Percentiles rank a stretch among this genome's conserved stretches.
Evolutionary conservation across 2,888 invertebrate genomes (phyloP).

Genomic region (Plagodis dolabraria): DNA sequence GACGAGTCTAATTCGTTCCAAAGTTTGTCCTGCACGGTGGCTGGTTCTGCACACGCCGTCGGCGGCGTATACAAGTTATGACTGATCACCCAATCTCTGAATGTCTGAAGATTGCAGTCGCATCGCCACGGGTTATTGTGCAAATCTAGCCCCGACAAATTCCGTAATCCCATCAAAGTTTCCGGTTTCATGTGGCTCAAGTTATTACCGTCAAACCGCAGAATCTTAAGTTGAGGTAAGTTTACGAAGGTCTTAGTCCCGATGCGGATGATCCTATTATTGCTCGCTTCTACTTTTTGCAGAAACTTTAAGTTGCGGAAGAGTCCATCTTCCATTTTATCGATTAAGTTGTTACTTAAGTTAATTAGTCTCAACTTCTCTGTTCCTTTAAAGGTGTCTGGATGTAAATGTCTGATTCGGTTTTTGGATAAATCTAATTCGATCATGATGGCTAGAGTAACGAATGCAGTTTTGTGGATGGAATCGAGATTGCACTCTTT

Average conservation of each 20-base stretch:
- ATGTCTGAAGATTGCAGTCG: slow-evolving; percentile 92
- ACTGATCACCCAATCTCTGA: slow-evolving; percentile 90
- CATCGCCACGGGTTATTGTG: slow-evolving; percentile 95
- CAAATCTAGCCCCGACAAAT: slow-evolving; percentile 90
- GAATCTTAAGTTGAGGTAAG: slow-evolving; percentile 87
- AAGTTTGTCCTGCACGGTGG: slow-evolving; percentile 86
- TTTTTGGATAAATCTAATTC: slow-evolving; percentile 93
- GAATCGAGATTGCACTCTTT: slow-evolving; percentile 89
- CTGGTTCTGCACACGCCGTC: slow-evolving; percentile 90
- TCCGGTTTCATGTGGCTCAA: slow-evolving; percentile 88
- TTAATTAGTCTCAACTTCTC: slow-evolving; percentile 89
- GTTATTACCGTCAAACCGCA: slow-evolving; percentile 91
- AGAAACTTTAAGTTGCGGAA: slow-evolving; percentile 91
- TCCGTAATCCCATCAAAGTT: slow-evolving; percentile 87
- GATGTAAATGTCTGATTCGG: slow-evolving; percentile 86
- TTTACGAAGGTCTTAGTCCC: slow-evolving; percentile 89
- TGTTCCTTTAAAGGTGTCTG: slow-evolving; percentile 89
- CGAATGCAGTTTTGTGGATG: slow-evolving; percentile 90
- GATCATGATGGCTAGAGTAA: slow-evolving; percentile 90
- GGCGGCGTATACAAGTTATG: slow-evolving; percentile 91
- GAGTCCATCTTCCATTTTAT: slow-evolving; percentile 89
- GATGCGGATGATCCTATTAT: slow-evolving; percentile 90
- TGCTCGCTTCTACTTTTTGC: slow-evolving; percentile 90
- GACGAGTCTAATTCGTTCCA: slow-evolving; percentile 90
- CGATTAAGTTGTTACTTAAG: slow-evolving; percentile 91